Evolutionary conservation across 1,140 invertebrate species (phyloP), one percentile per base, ranked within the genome.

Genomic region (Metopolophium dirhodum): DNA sequence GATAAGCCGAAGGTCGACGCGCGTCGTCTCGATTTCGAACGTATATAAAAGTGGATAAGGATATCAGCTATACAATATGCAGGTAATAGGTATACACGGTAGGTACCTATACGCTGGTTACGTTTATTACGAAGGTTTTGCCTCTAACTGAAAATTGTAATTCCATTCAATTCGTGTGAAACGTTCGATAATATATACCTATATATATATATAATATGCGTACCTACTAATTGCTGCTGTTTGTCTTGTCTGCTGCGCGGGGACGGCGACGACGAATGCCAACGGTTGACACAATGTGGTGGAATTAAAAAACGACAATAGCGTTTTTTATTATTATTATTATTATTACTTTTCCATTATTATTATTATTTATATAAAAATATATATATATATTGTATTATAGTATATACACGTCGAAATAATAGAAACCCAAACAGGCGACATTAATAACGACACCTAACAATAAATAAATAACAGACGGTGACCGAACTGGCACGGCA

Each of bases 381-480:
- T 41, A 37, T 68, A 77, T 51, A 77, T n/a, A 77, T 77, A 77
- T 18, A 77, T 61, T 9, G 6, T 47, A 47, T 61, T 30, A 37
- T 37, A 14, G 41, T 30, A 51, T 18, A 22, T 49, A 85, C 68
- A 51, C 90, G 49, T 54, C 49, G 91, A 93, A 93, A 93, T 93
- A 93, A 93, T 93, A 93, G 91, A 93, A 93, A 93, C 91, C 91
- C 91, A 85, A 93, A 93, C 82, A 45, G 91, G 91, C 91, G 91
- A 93, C 91, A 93, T 93, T 93, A 93, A 93, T 85, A 85, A 93
- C 91, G 91, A 93, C 91, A 93, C 91, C 91, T 93, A 93, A 93
- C 91, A 93, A 93, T 93, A 93, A 93, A 93, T 93, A 93, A 93
- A 93, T 93, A 93, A 93, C 91, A 93, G 91, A 93, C 91, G 91